phyloP scores from a whole-genome alignment of 1,140 invertebrate species.

The Drosophila eugracilis region DNA sequence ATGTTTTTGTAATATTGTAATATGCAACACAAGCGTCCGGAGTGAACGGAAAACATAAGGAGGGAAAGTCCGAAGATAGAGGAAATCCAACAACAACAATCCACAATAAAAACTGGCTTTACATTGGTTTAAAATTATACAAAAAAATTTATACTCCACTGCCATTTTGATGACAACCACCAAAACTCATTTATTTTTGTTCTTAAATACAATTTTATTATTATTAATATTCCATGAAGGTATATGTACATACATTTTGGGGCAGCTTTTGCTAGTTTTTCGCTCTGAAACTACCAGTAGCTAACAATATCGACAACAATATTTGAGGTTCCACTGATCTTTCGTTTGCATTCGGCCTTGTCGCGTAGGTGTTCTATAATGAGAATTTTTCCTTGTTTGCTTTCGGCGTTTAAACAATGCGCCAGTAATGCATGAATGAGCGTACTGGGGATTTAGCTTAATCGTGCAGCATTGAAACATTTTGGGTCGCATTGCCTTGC shows the following conservation, averaged over 20 bases:
- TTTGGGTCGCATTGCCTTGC: neutral
- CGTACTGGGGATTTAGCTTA: constrained; percentile 33
- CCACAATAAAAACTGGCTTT: too few relatives aligned
- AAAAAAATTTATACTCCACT: too few relatives aligned
- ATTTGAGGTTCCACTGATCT: neutral
- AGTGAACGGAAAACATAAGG: too few relatives aligned
- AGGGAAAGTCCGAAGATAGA: too few relatives aligned
- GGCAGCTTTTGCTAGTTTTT: too few relatives aligned
- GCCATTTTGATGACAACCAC: too few relatives aligned
- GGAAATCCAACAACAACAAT: too few relatives aligned
- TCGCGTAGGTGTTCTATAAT: constrained; percentile 1
- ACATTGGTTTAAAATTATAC: too few relatives aligned
- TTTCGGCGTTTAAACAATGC: neutral
- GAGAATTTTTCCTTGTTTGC: neutral
- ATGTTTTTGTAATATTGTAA: constrained; percentile 15
- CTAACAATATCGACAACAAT: neutral
- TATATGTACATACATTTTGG: too few relatives aligned
- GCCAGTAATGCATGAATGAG: constrained; percentile 7
- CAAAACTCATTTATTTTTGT: too few relatives aligned
- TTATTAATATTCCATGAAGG: too few relatives aligned
- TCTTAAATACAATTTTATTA: too few relatives aligned
- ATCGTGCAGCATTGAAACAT: constrained; percentile 24
- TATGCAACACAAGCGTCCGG: neutral
- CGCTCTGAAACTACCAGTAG: neutral
- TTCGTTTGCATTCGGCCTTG: neutral